Conservation (phyloP, 2,797 vertebrate genomes). For the Scomberomorus guttatus region DNA sequence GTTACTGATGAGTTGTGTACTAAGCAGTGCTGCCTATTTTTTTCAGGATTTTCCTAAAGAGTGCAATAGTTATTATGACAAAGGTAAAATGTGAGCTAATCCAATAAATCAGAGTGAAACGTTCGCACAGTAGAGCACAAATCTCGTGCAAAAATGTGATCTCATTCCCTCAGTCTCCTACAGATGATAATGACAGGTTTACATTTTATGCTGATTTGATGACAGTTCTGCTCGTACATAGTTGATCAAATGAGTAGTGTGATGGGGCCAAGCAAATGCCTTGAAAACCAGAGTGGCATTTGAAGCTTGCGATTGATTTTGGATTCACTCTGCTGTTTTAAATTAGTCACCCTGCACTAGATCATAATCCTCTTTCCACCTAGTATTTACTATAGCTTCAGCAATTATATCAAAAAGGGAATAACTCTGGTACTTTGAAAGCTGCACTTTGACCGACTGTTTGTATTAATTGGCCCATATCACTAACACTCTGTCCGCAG, state of each 20-base stretch:
- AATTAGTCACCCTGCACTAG: slow-evolving; percentile 16
- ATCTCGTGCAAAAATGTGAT: slow-evolving; percentile 4
- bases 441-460: slow-evolving; percentile 59
- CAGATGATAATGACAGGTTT: slow-evolving; percentile 22
- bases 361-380: slow-evolving; percentile 1
- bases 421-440: slow-evolving; percentile 47
- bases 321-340: slow-evolving; percentile 20
- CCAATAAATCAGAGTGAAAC: slow-evolving; percentile 7
- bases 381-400: slow-evolving; percentile 28
- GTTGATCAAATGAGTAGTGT: slow-evolving; percentile 23
- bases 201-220: slow-evolving; percentile 34
- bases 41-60: slow-evolving; percentile 48
- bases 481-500: slow-evolving; percentile 36
- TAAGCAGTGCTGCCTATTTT: slow-evolving; percentile 32
- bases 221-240: slow-evolving; percentile 22
- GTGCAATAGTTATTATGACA: slow-evolving; percentile 68
- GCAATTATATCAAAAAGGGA: slow-evolving; percentile 59
- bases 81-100: slow-evolving; percentile 62
- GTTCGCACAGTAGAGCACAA: slow-evolving; percentile 5
- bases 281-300: slow-evolving; percentile 19
- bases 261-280: background rate
- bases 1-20: slow-evolving; percentile 45
- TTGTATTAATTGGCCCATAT: slow-evolving; percentile 47
- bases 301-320: background rate
- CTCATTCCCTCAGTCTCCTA: background rate